phyloP scores from a whole-genome alignment of 2,888 invertebrate species.

The Ophion ventricosus region DNA sequence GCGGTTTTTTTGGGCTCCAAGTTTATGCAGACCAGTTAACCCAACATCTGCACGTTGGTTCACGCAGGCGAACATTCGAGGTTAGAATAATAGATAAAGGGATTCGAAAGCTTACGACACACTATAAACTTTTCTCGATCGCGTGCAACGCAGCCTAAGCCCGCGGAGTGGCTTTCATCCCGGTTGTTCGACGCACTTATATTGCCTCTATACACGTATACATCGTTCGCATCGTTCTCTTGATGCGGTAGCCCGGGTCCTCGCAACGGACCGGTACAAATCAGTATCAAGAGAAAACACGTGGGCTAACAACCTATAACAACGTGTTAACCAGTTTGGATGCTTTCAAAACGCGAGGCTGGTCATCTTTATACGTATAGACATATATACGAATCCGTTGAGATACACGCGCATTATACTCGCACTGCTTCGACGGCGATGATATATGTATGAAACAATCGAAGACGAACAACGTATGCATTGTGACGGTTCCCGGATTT shows the following conservation, averaged over 20 bases:
- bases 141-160: too few species aligned
- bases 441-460: conserved; percentile 29
- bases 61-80: too few species aligned
- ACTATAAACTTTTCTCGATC: too few species aligned
- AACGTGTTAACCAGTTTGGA: conserved; percentile 65
- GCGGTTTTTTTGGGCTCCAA: too few species aligned
- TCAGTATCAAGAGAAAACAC: conserved; percentile 34
- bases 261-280: conserved; percentile 5
- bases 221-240: conserved; percentile 2
- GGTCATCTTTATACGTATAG: background rate
- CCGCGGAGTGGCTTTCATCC: background rate
- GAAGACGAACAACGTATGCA: conserved; percentile 10
- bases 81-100: too few species aligned
- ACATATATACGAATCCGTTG: background rate
- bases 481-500: conserved; percentile 29
- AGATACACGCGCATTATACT: background rate
- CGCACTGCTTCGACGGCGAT: conserved; percentile 12
- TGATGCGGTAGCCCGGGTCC: conserved; percentile 27
- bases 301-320: conserved; percentile 58
- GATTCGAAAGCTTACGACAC: too few species aligned
- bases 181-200: background rate
- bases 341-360: conserved; percentile 23
- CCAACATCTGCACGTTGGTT: too few species aligned
- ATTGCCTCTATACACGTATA: conserved; percentile 3
- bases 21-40: too few species aligned